Evolutionary conservation across 2,113 vertebrate species (phyloP).

Genomic region (Pao palembangensis): DNA sequence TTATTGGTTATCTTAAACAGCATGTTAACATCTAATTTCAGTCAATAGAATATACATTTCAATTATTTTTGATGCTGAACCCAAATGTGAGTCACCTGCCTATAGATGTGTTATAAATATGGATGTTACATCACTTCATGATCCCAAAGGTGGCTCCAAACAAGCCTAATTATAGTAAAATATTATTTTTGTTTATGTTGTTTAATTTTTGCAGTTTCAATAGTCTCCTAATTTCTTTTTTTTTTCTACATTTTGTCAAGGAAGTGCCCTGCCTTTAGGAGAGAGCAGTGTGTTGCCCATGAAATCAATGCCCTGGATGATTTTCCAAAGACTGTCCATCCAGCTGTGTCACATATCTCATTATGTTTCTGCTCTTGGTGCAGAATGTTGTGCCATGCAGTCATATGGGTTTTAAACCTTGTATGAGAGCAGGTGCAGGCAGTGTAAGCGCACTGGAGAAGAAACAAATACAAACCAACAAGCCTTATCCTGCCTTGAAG

Average conservation of each 20-base stretch:
- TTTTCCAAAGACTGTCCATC: conserved; percentile 32
- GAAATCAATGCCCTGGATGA: conserved; percentile 57
- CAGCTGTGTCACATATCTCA: conserved; percentile 51
- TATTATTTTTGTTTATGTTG: no score
- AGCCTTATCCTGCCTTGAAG: conserved; percentile 62
- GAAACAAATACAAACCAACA: conserved; percentile 65
- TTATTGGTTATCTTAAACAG: no score
- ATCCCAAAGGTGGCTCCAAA: no score
- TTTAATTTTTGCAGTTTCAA: no score
- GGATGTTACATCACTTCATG: no score
- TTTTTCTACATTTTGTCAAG: conserved; percentile 1
- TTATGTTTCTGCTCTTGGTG: conserved; percentile 48
- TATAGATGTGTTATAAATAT: no score
- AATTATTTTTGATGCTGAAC: no score
- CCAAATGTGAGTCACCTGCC: no score
- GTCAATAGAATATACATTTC: no score
- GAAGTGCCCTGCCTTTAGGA: conserved; percentile 33
- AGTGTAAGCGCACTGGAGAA: conserved; percentile 49
- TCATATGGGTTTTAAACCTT: conserved; percentile 49
- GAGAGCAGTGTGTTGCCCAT: conserved; percentile 40
- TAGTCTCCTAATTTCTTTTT: no score
- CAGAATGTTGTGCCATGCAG: conserved; percentile 34
- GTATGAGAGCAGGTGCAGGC: conserved; percentile 61
- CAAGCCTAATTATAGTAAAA: no score
- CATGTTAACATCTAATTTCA: no score